Percentiles rank a stretch among this genome's conserved stretches.
phyloP scores from a whole-genome alignment of 23 tunicate genomes.

The Phallusia fumigata region DNA sequence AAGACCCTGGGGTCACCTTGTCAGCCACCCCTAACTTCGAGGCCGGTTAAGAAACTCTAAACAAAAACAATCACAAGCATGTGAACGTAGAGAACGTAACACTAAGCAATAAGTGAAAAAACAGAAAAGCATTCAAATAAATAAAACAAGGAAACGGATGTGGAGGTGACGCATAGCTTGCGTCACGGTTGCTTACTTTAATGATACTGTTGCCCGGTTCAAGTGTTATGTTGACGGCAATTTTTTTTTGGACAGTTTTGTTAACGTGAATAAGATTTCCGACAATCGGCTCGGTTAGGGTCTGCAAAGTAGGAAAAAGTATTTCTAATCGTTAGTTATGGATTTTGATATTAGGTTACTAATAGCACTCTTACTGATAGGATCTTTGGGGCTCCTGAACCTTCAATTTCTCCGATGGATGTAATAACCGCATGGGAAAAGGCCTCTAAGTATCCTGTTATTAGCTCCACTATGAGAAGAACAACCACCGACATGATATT shows the following conservation, averaged over 20 bases:
- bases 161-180: not conserved
- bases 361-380: not conserved
- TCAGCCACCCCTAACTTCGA: too few relatives aligned
- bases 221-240: not conserved
- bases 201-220: constrained; percentile 25
- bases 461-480: constrained; percentile 7
- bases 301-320: not conserved
- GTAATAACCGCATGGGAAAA: not conserved
- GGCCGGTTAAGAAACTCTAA: too few relatives aligned
- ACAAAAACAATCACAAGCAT: too few relatives aligned
- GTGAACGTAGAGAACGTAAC: too few relatives aligned
- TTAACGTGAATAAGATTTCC: constrained; percentile 24
- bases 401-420: constrained; percentile 14
- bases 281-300: constrained; percentile 29
- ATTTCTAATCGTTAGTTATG: not conserved
- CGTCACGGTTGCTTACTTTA: not conserved
- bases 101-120: too few relatives aligned
- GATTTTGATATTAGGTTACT: not conserved
- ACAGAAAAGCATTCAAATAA: not conserved
- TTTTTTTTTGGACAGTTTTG: constrained; percentile 6
- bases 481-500: constrained; percentile 34
- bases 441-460: constrained; percentile 14
- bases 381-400: constrained; percentile 17
- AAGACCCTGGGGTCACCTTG: too few relatives aligned
- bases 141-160: not conserved